Evolutionary conservation across 2,797 vertebrate species (phyloP).

Genomic region (Enteromius anoplus): DNA sequence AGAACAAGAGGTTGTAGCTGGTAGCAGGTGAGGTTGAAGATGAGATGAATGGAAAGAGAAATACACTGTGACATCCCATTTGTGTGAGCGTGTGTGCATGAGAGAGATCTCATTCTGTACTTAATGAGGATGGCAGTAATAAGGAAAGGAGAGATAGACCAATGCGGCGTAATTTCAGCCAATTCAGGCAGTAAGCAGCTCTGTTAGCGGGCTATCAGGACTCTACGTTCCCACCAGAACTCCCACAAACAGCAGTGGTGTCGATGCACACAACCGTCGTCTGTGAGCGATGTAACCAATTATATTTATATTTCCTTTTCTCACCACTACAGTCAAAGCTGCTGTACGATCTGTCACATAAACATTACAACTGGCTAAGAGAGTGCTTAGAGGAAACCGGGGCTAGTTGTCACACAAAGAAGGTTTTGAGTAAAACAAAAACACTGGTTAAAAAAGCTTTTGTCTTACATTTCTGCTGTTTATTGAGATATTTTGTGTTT

Average conservation of each 20-base stretch:
- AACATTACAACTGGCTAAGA: no score
- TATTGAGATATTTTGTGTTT: no score
- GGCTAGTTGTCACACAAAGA: background rate
- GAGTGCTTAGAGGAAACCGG: background rate
- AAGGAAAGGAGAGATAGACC: constrained; percentile 33
- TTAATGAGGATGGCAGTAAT: constrained; percentile 46
- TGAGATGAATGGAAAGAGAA: constrained; percentile 45
- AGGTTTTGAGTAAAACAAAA: background rate
- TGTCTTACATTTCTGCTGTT: background rate
- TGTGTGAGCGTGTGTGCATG: constrained; percentile 19
- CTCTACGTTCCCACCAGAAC: background rate
- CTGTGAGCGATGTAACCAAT: constrained; percentile 1
- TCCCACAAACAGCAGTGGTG: constrained; percentile 3
- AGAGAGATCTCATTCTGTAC: constrained; percentile 23
- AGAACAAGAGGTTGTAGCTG: constrained; percentile 13
- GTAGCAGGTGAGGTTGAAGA: constrained; percentile 39
- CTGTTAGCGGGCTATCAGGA: constrained; percentile 3
- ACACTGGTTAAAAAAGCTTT: background rate
- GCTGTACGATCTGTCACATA: background rate
- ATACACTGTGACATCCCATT: constrained; percentile 46
- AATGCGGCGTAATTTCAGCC: constrained; percentile 19
- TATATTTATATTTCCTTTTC: background rate
- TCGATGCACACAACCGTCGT: background rate
- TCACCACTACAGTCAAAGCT: background rate
- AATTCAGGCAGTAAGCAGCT: constrained; percentile 22